Conservation (phyloP, 2,113 vertebrate species). For the Carettochelys insculpta region DNA sequence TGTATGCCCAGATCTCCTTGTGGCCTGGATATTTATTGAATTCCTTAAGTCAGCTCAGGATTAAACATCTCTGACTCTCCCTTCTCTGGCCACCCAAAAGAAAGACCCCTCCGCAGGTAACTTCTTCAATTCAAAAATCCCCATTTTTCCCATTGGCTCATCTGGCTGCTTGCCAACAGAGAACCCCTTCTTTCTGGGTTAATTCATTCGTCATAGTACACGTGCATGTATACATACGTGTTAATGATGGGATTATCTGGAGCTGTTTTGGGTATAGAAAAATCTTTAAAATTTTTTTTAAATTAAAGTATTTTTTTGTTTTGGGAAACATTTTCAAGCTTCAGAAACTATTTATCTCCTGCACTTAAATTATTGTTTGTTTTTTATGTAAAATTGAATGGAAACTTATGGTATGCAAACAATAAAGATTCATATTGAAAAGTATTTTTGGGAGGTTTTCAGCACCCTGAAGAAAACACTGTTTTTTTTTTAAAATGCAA, state of each 20-base stretch:
- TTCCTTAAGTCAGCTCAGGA: no score
- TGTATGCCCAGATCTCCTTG: no score
- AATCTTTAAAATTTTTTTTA: background rate
- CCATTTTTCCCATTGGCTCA: no score
- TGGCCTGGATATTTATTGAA: no score
- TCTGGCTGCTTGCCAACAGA: no score
- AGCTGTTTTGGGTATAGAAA: background rate
- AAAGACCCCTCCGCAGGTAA: no score
- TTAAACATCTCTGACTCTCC: no score
- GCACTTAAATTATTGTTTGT: background rate
- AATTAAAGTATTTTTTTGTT: background rate
- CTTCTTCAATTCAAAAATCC: no score
- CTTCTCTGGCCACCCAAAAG: no score
- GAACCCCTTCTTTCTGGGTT: no score
- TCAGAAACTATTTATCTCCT: background rate
- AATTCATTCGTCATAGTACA: no score
- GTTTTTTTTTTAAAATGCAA: background rate
- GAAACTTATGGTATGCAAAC: conserved; percentile 37
- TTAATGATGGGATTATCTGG: background rate
- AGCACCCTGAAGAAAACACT: background rate
- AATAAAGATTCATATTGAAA: conserved; percentile 21
- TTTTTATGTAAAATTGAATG: background rate
- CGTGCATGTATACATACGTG: background rate
- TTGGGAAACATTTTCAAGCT: background rate
- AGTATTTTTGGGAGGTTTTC: conserved; percentile 20